These are phyloP conservation scores for Sebastes kiyomatsui DNA, from an alignment of 2,797 vertebrate species.

Conservation along the genomic window DNA sequence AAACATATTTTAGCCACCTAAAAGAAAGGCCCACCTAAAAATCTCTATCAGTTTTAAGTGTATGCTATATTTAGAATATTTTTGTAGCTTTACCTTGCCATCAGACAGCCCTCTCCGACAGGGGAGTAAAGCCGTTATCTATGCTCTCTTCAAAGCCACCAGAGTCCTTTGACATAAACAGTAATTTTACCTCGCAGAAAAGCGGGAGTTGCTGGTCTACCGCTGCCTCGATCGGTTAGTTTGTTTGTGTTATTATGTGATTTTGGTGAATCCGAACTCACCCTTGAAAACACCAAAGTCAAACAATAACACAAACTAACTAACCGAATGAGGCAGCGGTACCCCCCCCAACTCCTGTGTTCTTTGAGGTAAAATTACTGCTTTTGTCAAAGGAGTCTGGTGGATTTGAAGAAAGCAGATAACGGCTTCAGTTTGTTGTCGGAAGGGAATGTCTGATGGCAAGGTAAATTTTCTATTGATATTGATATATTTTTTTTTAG, in stretches of 20 bases:
- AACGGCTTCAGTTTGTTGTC: neutral
- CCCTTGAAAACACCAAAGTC: neutral
- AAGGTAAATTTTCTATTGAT: neutral
- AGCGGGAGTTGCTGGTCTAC: neutral
- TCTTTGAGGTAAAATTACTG: no score
- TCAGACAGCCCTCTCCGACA: neutral
- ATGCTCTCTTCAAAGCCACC: neutral
- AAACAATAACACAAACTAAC: no score
- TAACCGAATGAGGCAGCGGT: no score
- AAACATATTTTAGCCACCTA: neutral
- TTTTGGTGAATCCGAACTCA: neutral
- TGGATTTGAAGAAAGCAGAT: neutral
- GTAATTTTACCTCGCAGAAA: neutral
- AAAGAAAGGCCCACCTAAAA: no score
- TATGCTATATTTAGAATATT: neutral
- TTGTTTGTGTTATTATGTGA: neutral
- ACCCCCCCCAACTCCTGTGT: no score
- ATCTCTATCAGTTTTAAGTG: neutral
- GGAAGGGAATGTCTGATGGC: neutral
- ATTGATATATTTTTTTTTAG: neutral
- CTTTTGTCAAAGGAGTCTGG: no score
- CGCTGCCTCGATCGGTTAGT: neutral
- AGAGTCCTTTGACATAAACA: neutral
- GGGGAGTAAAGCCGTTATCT: neutral
- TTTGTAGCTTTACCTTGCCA: neutral